These are phyloP conservation scores for Lycaon pictus DNA, from an alignment of 2,113 vertebrate genomes.

Conservation along the genomic window DNA sequence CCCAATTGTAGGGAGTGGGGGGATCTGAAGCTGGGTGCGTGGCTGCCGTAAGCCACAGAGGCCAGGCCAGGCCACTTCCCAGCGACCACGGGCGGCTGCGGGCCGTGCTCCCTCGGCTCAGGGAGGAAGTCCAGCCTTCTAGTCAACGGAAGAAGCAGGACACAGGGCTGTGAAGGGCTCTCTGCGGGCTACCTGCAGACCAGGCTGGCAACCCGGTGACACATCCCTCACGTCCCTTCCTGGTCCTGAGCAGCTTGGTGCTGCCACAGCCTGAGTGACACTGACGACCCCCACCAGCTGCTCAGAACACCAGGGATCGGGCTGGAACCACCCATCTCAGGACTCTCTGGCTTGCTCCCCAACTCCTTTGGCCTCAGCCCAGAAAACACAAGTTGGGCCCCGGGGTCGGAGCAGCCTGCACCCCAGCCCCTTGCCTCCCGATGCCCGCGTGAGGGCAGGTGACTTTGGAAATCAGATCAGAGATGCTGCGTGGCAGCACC, in stretches of 20 bases:
- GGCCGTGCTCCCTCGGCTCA: fast-evolving
- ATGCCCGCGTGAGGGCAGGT: fast-evolving
- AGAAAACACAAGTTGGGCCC: fast-evolving
- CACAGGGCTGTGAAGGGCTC: fast-evolving
- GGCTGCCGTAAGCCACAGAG: background rate
- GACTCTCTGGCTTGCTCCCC: fast-evolving
- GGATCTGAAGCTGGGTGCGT: fast-evolving
- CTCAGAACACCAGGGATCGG: fast-evolving
- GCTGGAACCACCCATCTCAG: background rate
- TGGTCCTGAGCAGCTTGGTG: background rate
- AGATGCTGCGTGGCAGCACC: fast-evolving
- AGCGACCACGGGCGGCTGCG: fast-evolving
- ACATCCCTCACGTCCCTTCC: fast-evolving
- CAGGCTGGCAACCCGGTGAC: background rate
- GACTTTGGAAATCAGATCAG: background rate
- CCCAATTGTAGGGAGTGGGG: fast-evolving
- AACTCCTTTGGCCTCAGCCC: background rate
- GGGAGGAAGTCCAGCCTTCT: background rate
- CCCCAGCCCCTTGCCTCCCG: fast-evolving
- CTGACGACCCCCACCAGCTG: fast-evolving
- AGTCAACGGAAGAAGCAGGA: fast-evolving
- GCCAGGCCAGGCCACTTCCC: background rate
- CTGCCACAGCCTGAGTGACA: fast-evolving
- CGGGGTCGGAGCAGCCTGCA: background rate
- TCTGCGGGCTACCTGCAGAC: background rate